Evolutionary conservation across 2,113 vertebrate species (phyloP).

Genomic region (Nothocercus nigrocapillus): DNA sequence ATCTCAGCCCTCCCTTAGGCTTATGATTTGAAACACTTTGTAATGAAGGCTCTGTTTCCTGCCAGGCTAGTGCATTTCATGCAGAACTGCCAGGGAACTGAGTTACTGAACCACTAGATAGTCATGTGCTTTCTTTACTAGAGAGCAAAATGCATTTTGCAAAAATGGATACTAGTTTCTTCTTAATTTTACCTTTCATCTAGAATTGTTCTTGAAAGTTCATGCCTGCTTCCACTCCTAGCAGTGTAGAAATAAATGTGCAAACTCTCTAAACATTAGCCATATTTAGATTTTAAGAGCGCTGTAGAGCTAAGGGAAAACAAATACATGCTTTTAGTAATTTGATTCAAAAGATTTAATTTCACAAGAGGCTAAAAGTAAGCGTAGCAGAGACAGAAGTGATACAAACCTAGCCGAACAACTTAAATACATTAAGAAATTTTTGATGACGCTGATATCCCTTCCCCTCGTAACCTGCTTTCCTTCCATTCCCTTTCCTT

Average conservation of each 20-base stretch:
- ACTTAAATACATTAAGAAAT: not conserved
- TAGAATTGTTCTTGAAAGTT: conserved; percentile 42
- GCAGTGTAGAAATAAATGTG: not conserved
- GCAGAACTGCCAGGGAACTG: not conserved
- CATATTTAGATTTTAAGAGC: not conserved
- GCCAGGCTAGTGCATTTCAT: not conserved
- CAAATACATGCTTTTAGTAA: not conserved
- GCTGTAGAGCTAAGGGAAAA: not conserved
- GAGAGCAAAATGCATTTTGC: conserved; percentile 6
- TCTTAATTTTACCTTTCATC: conserved; percentile 47
- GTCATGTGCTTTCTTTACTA: conserved; percentile 14
- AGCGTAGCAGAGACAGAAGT: not conserved
- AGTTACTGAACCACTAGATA: conserved; percentile 14
- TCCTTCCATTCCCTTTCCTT: not conserved
- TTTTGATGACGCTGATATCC: not conserved
- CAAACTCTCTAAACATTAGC: conserved; percentile 12
- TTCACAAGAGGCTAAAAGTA: not conserved
- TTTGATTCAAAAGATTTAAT: not conserved
- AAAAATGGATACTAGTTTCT: not conserved
- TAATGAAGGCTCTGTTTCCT: conserved; percentile 6
- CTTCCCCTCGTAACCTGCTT: not conserved
- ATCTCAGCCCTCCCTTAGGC: not conserved
- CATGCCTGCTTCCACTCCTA: conserved; percentile 37
- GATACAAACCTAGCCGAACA: not conserved
- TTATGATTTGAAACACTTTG: conserved; percentile 35